Percentiles rank a stretch among this genome's conserved stretches.
phyloP scores from a whole-genome alignment of 2,888 invertebrate genomes.

The Atherix ibis region DNA sequence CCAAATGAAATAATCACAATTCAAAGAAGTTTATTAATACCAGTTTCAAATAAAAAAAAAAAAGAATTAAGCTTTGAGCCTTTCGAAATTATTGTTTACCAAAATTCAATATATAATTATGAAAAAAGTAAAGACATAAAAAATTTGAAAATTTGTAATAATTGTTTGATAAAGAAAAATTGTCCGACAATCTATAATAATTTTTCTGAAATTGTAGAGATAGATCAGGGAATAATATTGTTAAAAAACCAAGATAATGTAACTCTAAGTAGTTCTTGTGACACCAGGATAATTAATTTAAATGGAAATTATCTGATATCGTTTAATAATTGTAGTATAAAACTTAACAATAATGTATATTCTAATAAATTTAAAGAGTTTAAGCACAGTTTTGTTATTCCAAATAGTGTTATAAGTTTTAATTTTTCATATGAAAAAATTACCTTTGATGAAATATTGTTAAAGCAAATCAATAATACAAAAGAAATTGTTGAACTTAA shows the following conservation, averaged over 20 bases:
- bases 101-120: neutral
- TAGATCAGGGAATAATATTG: neutral
- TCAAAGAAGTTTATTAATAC: neutral
- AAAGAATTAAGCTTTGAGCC: conserved; percentile 2
- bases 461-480: conserved; percentile 6
- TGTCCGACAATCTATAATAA: conserved; percentile 1
- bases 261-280: conserved; percentile 2
- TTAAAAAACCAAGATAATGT: conserved; percentile 2
- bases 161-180: conserved; percentile 2
- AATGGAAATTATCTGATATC: conserved; percentile 3
- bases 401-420: neutral
- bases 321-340: conserved; percentile 3
- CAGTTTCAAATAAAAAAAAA: neutral
- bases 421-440: neutral
- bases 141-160: neutral
- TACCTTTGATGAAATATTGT: conserved; percentile 6
- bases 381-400: conserved; percentile 6
- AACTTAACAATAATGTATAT: conserved; percentile 3
- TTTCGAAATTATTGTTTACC: neutral
- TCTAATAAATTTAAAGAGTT: conserved; percentile 5
- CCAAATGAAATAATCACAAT: conserved; percentile 1
- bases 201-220: neutral
- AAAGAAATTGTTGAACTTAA: conserved; percentile 7
- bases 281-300: conserved; percentile 1
- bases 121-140: neutral